phyloP scores from a whole-genome alignment of 2,113 vertebrate species.

The Otis tarda region DNA sequence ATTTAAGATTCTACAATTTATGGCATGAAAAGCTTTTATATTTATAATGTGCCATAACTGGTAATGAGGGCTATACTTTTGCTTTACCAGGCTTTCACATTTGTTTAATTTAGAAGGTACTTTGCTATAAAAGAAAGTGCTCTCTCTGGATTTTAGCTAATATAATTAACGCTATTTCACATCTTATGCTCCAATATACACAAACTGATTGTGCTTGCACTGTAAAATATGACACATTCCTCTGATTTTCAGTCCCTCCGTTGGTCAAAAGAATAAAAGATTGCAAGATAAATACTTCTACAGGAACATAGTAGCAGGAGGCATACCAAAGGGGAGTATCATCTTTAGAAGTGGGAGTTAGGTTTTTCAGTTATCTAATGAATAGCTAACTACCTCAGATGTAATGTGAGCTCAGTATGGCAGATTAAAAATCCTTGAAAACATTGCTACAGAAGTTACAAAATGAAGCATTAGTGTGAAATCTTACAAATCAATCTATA shows the following conservation, averaged over 20 bases:
- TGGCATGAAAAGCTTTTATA: conserved; percentile 60
- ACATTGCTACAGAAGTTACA: background rate
- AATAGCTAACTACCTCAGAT: background rate
- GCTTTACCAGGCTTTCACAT: conserved; percentile 62
- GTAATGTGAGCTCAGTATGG: background rate
- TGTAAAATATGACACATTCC: conserved; percentile 31
- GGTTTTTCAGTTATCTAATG: background rate
- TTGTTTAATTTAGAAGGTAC: conserved; percentile 68
- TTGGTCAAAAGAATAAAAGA: conserved; percentile 32
- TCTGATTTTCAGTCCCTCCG: conserved; percentile 36
- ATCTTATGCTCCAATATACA: conserved; percentile 55
- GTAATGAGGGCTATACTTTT: conserved; percentile 44
- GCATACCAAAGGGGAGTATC: background rate
- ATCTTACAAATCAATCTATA: background rate
- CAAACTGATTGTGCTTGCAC: conserved; percentile 52
- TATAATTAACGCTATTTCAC: conserved; percentile 59
- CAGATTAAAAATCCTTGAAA: background rate
- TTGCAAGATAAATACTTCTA: conserved; percentile 47
- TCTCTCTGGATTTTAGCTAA: conserved; percentile 51
- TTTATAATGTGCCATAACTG: conserved; percentile 63
- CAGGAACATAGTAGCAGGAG: conserved; percentile 16
- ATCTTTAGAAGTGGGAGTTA: background rate
- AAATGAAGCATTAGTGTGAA: background rate
- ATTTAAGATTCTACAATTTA: conserved; percentile 66
- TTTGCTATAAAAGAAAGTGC: conserved; percentile 69